Base-by-base conservation (phyloP, 2,113 vertebrate species). In the Tautogolabrus adspersus region DNA sequence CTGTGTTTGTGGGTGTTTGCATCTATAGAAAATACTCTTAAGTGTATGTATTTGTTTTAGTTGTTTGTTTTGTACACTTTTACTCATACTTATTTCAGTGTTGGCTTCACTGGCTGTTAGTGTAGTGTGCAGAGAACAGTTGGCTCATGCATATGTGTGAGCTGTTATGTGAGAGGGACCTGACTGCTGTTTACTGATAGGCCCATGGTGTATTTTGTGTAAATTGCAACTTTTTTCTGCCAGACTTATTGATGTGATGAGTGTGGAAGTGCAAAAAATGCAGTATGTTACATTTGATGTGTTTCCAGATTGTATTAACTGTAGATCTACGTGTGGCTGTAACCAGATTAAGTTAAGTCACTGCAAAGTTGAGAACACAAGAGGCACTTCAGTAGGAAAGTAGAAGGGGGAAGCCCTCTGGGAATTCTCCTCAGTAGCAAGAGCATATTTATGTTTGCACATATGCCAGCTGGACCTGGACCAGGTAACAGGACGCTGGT, bases 391-490 rank as follows among this genome's bases (percentile, higher is more conserved):
- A 54, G 18, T 34, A 77, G 44, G 16, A 68, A 54, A 60, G 10
- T 56, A 34, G 62, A 66, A 40, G 16, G 10, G 60, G 63, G 47
- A 56, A 54, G 42, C 78, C 58, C 54, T 56, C 12, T 9, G 58
- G 54, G 37, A 79, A 72, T 51, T 0, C 2, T 68, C 21, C 64
- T n/a, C 23, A 46, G 22, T 57, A 52, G 44, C 40, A 30, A 19
- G 2, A 57, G 11, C 6, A 44, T 63, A n/a, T 81, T 76, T 65
- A 54, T 76, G 51, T 73, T 12, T 52, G 8, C 37, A 46, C 16
- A 64, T 30, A 42, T 47, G 60, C 66, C 66, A 77, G 40, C 68
- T 82, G 75, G 79, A 82, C 38, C 63, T 64, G 38, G 51, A 76
- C 69, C 66, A 82, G 57, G 51, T 37, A 74, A 68, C 40, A 13